Evolutionary conservation across 2,888 invertebrate genomes (phyloP).

Genomic region (Ormyrus thymus): DNA sequence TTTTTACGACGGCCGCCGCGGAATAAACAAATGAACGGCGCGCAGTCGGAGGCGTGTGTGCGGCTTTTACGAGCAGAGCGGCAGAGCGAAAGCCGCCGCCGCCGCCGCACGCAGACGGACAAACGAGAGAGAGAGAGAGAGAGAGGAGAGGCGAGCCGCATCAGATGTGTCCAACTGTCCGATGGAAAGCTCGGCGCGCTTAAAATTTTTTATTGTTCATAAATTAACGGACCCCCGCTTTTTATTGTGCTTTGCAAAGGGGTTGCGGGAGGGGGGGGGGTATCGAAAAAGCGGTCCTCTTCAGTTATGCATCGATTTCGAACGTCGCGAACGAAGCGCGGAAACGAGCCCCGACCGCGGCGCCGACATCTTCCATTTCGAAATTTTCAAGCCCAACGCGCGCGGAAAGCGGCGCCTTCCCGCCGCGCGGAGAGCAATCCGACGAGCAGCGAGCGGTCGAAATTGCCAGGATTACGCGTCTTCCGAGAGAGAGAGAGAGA

Average conservation of each 20-base stretch:
- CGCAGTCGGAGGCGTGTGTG: slow-evolving; percentile 51
- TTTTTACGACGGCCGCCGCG: slow-evolving; percentile 67
- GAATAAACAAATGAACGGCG: slow-evolving; percentile 67
- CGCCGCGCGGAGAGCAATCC: slow-evolving; percentile 19
- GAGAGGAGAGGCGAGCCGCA: neutral
- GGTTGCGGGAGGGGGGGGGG: too few relatives aligned
- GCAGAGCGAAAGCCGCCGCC: slow-evolving; percentile 45
- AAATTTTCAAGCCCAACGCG: slow-evolving; percentile 39
- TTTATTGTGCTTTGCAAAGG: slow-evolving; percentile 1
- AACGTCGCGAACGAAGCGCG: neutral
- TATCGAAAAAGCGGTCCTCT: too few relatives aligned
- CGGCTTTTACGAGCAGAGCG: slow-evolving; percentile 64
- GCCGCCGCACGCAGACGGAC: neutral
- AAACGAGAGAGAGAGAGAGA: neutral
- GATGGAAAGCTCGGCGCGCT: slow-evolving; percentile 45
- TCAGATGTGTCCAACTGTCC: slow-evolving; percentile 59
- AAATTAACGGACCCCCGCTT: slow-evolving; percentile 40
- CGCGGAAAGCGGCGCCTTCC: neutral
- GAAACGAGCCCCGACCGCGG: neutral
- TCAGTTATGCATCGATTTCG: too few relatives aligned
- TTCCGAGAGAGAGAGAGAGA: slow-evolving; percentile 14
- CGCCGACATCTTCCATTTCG: slow-evolving; percentile 40
- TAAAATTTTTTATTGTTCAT: slow-evolving; percentile 51
- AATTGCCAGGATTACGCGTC: slow-evolving; percentile 58
- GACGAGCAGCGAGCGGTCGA: slow-evolving; percentile 47